phyloP scores from a whole-genome alignment of 1,140 invertebrate genomes.

The Centruroides vittatus region DNA sequence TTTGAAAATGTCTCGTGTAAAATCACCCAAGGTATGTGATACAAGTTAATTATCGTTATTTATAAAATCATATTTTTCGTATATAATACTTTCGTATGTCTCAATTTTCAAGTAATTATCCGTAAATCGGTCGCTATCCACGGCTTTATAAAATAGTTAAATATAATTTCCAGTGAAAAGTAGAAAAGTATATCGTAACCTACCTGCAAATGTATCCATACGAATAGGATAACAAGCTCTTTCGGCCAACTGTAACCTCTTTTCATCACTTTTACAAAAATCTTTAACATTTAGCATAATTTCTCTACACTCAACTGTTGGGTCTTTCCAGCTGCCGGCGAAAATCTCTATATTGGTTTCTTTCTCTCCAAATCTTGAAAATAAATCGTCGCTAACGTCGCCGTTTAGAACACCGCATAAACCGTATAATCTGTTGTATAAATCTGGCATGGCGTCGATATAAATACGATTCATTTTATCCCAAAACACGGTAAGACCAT shows the following conservation, averaged over 20 bases:
- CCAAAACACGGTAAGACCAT: conserved; percentile 68
- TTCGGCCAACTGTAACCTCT: background rate
- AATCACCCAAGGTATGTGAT: no score
- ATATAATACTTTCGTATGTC: no score
- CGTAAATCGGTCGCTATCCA: no score
- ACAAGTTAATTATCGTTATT: no score
- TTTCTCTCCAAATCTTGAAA: conserved; percentile 63
- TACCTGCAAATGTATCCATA: background rate
- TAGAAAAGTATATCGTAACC: no score
- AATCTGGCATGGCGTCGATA: conserved; percentile 56
- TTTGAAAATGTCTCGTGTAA: no score
- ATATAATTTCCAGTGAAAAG: no score
- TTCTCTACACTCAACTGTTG: conserved; percentile 45
- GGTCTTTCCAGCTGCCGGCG: conserved; percentile 71
- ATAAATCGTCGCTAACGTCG: conserved; percentile 76
- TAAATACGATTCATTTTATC: conserved; percentile 63
- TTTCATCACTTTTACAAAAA: background rate
- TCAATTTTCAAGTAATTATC: no score
- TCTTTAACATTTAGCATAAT: background rate
- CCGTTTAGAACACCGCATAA: conserved; percentile 74
- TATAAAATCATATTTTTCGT: no score
- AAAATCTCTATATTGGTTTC: conserved; percentile 50
- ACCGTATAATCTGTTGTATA: conserved; percentile 47
- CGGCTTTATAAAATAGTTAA: no score
- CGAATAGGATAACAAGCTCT: conserved; percentile 1